These are phyloP conservation scores for Knipowitschia caucasica DNA, from an alignment of 2,797 vertebrate genomes.

Conservation along the genomic window DNA sequence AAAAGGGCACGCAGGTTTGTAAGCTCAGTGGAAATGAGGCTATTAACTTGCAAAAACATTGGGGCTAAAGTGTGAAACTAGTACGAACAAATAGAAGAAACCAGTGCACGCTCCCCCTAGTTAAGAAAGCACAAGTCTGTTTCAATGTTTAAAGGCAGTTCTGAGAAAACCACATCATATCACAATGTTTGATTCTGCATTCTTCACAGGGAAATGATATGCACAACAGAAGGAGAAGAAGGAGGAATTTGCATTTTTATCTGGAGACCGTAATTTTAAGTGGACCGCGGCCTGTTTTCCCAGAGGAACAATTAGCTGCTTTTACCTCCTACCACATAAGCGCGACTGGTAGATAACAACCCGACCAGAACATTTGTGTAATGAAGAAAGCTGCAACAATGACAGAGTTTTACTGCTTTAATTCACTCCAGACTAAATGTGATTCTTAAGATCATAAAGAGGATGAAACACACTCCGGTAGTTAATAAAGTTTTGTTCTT, in stretches of 20 bases:
- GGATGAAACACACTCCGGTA: background rate
- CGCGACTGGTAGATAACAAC: slow-evolving; percentile 58
- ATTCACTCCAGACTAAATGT: slow-evolving; percentile 22
- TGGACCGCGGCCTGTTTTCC: slow-evolving; percentile 61
- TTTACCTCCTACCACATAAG: slow-evolving; percentile 77
- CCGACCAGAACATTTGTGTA: slow-evolving; percentile 22
- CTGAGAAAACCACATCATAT: slow-evolving; percentile 39
- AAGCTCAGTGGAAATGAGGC: no score
- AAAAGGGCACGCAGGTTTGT: no score
- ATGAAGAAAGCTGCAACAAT: slow-evolving; percentile 19
- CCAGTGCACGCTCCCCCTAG: no score
- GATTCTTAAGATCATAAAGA: slow-evolving; percentile 5
- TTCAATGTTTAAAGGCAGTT: slow-evolving; percentile 62
- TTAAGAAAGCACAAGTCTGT: no score
- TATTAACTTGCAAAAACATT: no score
- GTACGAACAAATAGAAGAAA: no score
- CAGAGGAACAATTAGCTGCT: slow-evolving; percentile 79
- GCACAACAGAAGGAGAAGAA: slow-evolving; percentile 29
- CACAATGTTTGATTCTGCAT: slow-evolving; percentile 44
- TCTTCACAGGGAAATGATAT: slow-evolving; percentile 43
- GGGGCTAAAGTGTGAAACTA: no score
- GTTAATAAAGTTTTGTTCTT: slow-evolving; percentile 17
- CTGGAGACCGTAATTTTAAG: slow-evolving; percentile 65
- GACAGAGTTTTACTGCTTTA: slow-evolving; percentile 6
- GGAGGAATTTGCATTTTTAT: slow-evolving; percentile 69